Conservation (phyloP, 2,113 vertebrate genomes). For the Ciconia stormi region DNA sequence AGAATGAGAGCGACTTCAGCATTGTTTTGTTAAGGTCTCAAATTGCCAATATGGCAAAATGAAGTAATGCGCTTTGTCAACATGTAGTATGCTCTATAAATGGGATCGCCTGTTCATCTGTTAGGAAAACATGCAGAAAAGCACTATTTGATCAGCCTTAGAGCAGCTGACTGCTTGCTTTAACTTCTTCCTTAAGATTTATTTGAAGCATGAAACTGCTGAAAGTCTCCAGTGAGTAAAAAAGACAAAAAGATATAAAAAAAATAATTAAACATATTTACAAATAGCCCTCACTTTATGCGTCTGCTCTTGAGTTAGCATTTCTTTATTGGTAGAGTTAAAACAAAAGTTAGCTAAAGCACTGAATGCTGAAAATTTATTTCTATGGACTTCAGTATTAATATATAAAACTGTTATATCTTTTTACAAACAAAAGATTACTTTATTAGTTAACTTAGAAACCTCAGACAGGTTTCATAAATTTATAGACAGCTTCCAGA, state of each 20-base stretch:
- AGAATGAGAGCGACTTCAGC: slow-evolving; percentile 63
- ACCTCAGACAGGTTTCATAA: slow-evolving; percentile 44
- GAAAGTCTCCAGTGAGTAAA: neutral
- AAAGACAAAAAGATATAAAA: neutral
- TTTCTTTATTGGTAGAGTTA: neutral
- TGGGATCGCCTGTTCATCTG: slow-evolving; percentile 46
- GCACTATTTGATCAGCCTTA: neutral
- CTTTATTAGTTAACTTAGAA: slow-evolving; percentile 9
- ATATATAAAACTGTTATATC: neutral
- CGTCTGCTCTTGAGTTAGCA: neutral
- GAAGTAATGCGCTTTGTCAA: slow-evolving; percentile 67
- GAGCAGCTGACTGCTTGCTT: neutral
- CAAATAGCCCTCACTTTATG: neutral
- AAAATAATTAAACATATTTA: neutral
- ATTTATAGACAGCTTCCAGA: slow-evolving; percentile 49
- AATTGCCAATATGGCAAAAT: slow-evolving; percentile 68
- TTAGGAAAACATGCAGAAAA: slow-evolving; percentile 34
- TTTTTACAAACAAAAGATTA: slow-evolving; percentile 31
- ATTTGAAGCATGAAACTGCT: neutral
- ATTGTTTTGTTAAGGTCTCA: slow-evolving; percentile 73
- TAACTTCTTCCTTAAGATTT: neutral
- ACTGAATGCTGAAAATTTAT: neutral
- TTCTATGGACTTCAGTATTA: slow-evolving; percentile 3
- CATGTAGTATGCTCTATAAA: slow-evolving; percentile 63
- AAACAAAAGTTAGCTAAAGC: neutral